Evolutionary conservation across 1,140 invertebrate genomes (phyloP).

Genomic region (Venturia canescens): DNA sequence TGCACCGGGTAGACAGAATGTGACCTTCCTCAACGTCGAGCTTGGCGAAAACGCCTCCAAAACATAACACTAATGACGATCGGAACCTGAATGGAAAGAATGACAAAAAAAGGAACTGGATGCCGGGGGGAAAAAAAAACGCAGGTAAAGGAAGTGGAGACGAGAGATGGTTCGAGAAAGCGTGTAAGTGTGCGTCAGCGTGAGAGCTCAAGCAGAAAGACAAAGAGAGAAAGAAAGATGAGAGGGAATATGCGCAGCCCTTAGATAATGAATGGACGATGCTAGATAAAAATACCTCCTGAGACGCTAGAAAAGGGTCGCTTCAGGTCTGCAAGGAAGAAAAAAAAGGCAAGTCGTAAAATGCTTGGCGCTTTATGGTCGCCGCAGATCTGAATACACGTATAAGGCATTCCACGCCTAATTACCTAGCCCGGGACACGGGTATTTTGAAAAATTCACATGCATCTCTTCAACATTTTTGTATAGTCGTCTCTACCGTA

Average conservation of each 20-base stretch:
- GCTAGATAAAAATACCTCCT: constrained; percentile 10
- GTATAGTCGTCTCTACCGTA: too few relatives aligned
- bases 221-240: background rate
- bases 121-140: constrained; percentile 4
- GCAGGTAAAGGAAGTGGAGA: constrained; percentile 1
- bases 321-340: constrained; percentile 14
- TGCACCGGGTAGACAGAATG: constrained; percentile 8
- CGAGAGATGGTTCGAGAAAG: background rate
- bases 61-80: background rate
- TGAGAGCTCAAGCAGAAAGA: background rate
- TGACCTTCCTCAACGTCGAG: constrained; percentile 18
- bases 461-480: background rate
- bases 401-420: background rate
- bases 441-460: background rate
- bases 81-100: constrained; percentile 14
- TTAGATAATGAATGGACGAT: constrained; percentile 32
- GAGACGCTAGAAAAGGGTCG: constrained; percentile 14
- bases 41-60: constrained; percentile 1
- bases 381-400: background rate
- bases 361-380: background rate
- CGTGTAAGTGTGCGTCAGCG: background rate
- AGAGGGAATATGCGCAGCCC: background rate
- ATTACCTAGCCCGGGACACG: background rate
- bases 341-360: background rate
- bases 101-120: background rate